Base-by-base conservation (phyloP, 2,888 invertebrate species). In the Agapetus fuscipes region DNA sequence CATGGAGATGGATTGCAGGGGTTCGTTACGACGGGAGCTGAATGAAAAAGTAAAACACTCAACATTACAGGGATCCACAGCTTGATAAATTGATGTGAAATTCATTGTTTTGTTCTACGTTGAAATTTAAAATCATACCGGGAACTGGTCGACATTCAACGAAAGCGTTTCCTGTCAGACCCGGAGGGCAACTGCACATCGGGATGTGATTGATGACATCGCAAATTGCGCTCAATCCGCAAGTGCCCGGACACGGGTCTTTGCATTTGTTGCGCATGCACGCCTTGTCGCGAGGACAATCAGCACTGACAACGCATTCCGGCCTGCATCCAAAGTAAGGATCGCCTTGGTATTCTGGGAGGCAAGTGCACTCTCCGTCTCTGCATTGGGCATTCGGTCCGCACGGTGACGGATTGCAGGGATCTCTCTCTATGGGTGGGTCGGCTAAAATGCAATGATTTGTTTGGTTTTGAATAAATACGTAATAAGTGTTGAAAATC, bases 1-100 rank as follows among this genome's bases (percentile, higher is more conserved):
- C 87, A 88, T 1, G 87, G 86, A 34, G 75, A 71, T 16, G 78
- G 78, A 48, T 67, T 67, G 52, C 81, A 81, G n/a, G 78, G 78
- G 57, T 83, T 65, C 58, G 67, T 58, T 55, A 62, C 55, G 56
- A 70, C 38, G 58, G 72, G 59, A 27, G 53, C 62, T 63, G 51
- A 45, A 56, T 53, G 17, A 38, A 38, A 40, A 39, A 10, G 11
- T 11, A n/a, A n/a, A n/a, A n/a, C n/a, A n/a, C n/a, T n/a, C n/a
- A n/a, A n/a, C n/a, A n/a, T n/a, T n/a, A n/a, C n/a, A n/a, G n/a
- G n/a, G n/a, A n/a, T 9, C 4, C 4, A 20, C 5, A 20, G 20
- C 20, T 6, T 6, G 4, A 9, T 20, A 20, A 9, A 20, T 20
- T 4, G 20, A 4, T 6, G 9, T 6, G 20, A 6, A 20, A 20